These are phyloP conservation scores for Myrmecobius fasciatus DNA, from an alignment of 2,113 vertebrate species.

Conservation along the genomic window DNA sequence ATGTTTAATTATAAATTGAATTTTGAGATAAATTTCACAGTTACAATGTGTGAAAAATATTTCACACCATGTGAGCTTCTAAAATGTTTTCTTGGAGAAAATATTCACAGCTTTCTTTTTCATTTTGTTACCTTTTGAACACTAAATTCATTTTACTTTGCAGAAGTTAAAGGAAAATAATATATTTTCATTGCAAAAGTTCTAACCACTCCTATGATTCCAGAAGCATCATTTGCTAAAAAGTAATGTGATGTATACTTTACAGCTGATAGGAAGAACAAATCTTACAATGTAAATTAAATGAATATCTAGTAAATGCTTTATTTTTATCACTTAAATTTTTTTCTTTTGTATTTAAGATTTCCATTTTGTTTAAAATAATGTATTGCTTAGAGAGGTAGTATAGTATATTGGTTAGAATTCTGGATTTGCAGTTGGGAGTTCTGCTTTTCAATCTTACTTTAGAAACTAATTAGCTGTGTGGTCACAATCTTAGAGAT, in stretches of 20 bases:
- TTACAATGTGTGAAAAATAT: constrained; percentile 28
- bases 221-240: constrained; percentile 51
- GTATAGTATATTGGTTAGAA: neutral
- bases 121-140: constrained; percentile 41
- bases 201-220: constrained; percentile 31
- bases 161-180: constrained; percentile 36
- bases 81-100: constrained; percentile 30
- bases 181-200: constrained; percentile 51
- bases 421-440: neutral
- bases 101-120: constrained; percentile 22
- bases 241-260: constrained; percentile 38
- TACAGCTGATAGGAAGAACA: constrained; percentile 6
- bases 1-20: constrained; percentile 42
- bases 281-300: constrained; percentile 23
- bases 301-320: neutral
- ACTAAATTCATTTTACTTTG: constrained; percentile 40
- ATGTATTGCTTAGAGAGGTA: neutral
- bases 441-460: neutral
- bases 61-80: constrained; percentile 8
- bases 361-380: neutral
- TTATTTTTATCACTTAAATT: neutral
- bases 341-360: neutral
- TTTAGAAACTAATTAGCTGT: neutral
- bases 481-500: neutral
- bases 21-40: constrained; percentile 36